Evolutionary conservation across 2,797 vertebrate species (phyloP).

Genomic region (Manis crassicaudata): DNA sequence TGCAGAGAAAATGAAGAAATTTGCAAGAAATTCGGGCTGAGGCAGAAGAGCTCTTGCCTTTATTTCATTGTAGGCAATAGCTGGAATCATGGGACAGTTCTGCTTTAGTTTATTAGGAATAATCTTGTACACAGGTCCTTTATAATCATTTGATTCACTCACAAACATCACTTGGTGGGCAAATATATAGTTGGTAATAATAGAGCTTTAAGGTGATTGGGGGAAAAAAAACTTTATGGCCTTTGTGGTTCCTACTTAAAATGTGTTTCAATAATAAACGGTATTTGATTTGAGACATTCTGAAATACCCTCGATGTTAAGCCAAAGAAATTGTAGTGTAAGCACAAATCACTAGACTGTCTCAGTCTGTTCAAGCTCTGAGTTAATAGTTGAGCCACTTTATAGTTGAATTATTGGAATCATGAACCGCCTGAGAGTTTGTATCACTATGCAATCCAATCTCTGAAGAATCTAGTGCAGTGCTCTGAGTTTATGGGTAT

Average conservation of each 20-base stretch:
- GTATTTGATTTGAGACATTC: background rate
- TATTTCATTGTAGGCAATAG: background rate
- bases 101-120: background rate
- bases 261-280: background rate
- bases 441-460: background rate
- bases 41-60: background rate
- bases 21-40: too few species aligned
- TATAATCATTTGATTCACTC: background rate
- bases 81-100: background rate
- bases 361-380: background rate
- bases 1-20: background rate
- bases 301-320: background rate
- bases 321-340: background rate
- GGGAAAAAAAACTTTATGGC: rapidly evolving
- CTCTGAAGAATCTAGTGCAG: background rate
- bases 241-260: background rate
- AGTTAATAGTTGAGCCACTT: background rate
- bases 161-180: background rate
- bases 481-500: background rate
- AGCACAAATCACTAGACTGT: background rate
- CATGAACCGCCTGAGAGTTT: background rate
- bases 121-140: background rate
- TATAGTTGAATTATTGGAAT: background rate
- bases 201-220: background rate
- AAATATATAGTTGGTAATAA: background rate